Percentiles rank a stretch among this genome's conserved stretches.
Evolutionary conservation across 2,797 vertebrate species (phyloP).

Genomic region (Sebastes variabilis): DNA sequence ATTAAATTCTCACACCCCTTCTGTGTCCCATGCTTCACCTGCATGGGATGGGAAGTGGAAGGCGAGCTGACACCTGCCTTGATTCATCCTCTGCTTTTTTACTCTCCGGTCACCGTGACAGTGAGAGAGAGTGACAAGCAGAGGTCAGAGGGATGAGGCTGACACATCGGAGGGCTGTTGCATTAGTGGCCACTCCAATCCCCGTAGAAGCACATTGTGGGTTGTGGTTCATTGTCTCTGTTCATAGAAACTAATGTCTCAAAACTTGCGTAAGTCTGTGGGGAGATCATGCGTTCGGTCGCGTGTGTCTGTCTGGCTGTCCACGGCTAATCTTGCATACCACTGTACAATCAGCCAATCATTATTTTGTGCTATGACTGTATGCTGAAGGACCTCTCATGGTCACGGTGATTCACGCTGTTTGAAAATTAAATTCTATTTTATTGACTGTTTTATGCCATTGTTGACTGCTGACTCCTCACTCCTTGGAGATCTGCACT

Average conservation of each 20-base stretch:
- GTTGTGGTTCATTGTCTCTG: not conserved
- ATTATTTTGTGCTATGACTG: not conserved
- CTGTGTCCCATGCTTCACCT: slow-evolving; percentile 18
- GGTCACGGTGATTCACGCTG: not conserved
- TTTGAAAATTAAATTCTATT: not conserved
- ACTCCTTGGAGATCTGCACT: no score
- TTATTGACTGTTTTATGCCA: not conserved
- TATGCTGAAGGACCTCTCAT: not conserved
- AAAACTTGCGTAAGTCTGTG: not conserved
- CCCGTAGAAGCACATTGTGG: not conserved
- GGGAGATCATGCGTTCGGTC: not conserved
- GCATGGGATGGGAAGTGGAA: slow-evolving; percentile 30
- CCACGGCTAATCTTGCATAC: not conserved
- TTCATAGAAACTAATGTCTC: not conserved
- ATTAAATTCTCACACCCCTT: slow-evolving; percentile 68
- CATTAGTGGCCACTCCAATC: not conserved
- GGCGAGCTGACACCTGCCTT: slow-evolving; percentile 31
- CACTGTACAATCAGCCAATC: not conserved
- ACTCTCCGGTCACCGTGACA: slow-evolving; percentile 10
- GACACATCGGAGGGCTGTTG: not conserved
- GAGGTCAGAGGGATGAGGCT: slow-evolving; percentile 19
- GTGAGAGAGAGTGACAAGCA: not conserved
- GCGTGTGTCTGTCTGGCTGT: not conserved
- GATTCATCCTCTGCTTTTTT: not conserved
- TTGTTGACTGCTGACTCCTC: no score